These are phyloP conservation scores for Piscicola geometra DNA, from an alignment of 2,888 invertebrate species.

Conservation along the genomic window DNA sequence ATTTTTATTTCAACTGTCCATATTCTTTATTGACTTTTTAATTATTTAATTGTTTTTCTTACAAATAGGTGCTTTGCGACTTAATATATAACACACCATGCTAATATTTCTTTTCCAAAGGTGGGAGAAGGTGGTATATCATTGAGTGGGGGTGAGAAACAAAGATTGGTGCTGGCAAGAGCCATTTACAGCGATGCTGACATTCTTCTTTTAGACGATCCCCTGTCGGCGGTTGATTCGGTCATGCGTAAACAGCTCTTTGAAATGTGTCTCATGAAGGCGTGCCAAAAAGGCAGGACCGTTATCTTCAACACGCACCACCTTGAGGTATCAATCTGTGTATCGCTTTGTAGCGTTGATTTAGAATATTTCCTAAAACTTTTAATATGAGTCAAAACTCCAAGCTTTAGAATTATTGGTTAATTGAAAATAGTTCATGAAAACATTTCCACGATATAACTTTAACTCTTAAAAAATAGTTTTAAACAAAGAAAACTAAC, in stretches of 20 bases:
- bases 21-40: no score
- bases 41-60: no score
- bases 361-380: no score
- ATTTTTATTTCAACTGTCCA: no score
- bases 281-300: constrained; percentile 37
- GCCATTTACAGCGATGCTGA: constrained; percentile 37
- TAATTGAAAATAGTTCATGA: no score
- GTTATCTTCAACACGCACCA: constrained; percentile 40
- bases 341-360: no score
- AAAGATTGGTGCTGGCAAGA: constrained; percentile 41
- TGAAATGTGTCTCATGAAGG: constrained; percentile 34
- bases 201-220: constrained; percentile 41
- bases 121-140: constrained; percentile 40
- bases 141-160: constrained; percentile 47
- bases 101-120: not conserved
- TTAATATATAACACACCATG: no score
- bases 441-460: no score
- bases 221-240: constrained; percentile 41
- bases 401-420: no score
- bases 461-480: not conserved
- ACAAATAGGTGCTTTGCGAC: no score
- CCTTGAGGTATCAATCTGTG: constrained; percentile 41
- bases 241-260: constrained; percentile 38
- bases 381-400: no score
- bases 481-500: not conserved